Evolutionary conservation across 2,797 vertebrate genomes (phyloP).

Genomic region (Spheniscus humboldti): DNA sequence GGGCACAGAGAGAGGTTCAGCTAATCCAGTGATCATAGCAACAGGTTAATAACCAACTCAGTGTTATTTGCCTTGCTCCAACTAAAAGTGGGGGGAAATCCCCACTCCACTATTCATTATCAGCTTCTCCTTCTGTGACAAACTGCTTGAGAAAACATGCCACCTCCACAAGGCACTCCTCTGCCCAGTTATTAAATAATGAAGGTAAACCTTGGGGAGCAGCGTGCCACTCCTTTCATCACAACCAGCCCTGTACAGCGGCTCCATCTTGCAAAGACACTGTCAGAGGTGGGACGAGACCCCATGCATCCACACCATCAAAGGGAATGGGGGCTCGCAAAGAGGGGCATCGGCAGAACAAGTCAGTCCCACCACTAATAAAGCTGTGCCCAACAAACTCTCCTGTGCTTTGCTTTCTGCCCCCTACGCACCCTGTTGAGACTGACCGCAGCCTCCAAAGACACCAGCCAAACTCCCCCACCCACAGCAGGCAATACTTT

Average conservation of each 20-base stretch:
- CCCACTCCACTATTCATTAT: neutral
- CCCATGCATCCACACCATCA: rapidly evolving
- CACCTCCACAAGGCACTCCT: neutral
- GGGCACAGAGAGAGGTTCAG: neutral
- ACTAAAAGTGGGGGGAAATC: neutral
- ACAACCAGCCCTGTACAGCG: neutral
- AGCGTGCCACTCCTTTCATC: rapidly evolving
- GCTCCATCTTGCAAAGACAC: neutral
- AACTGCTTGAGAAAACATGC: neutral
- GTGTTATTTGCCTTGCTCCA: neutral
- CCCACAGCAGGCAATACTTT: neutral
- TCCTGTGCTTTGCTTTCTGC: neutral
- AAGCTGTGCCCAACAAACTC: neutral
- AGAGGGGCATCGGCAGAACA: neutral
- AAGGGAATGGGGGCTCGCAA: neutral
- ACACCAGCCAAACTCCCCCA: neutral
- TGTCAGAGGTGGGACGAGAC: neutral
- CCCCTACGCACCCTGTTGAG: neutral
- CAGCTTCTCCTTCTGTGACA: neutral
- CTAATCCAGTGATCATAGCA: neutral
- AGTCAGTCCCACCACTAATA: neutral
- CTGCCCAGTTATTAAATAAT: neutral
- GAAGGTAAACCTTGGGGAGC: neutral
- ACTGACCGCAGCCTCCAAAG: neutral
- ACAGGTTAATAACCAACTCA: neutral